These are phyloP conservation scores for Malacosoma neustria DNA, from an alignment of 2,888 invertebrate species.

Conservation along the genomic window DNA sequence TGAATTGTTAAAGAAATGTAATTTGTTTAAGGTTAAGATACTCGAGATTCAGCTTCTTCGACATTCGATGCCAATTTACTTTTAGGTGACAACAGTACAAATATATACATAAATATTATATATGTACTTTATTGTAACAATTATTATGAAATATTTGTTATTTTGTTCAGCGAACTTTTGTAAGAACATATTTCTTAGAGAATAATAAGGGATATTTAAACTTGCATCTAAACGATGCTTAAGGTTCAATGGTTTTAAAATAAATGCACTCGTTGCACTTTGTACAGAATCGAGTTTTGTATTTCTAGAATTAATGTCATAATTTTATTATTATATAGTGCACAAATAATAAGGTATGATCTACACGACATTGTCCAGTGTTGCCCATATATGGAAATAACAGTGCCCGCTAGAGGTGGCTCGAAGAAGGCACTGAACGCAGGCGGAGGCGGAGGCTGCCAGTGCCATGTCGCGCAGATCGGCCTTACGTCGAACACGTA, in stretches of 20 bases:
- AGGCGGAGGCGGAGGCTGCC: too few relatives aligned
- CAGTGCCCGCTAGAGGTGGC: too few relatives aligned
- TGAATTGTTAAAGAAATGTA: constrained; percentile 55
- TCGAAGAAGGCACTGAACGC: too few relatives aligned
- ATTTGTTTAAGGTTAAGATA: constrained; percentile 56
- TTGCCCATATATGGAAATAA: too few relatives aligned
- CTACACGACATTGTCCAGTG: constrained; percentile 18
- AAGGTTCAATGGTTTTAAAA: too few relatives aligned
- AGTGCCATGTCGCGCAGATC: constrained; percentile 1
- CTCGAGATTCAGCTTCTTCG: constrained; percentile 46
- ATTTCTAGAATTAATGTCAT: constrained; percentile 45
- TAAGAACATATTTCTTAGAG: neutral
- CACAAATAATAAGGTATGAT: constrained; percentile 37
- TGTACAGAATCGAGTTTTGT: constrained; percentile 25
- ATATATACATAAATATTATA: constrained; percentile 12
- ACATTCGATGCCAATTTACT: constrained; percentile 35
- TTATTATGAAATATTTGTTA: constrained; percentile 2
- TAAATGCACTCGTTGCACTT: constrained; percentile 28
- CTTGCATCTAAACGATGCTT: too few relatives aligned
- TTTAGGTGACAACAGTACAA: constrained; percentile 9
- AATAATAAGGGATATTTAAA: neutral
- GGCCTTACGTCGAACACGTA: constrained; percentile 8
- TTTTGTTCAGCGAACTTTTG: too few relatives aligned
- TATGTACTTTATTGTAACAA: neutral
- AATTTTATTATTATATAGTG: constrained; percentile 38